Conservation (phyloP, 2,113 vertebrate genomes). For the Redunca redunca region DNA sequence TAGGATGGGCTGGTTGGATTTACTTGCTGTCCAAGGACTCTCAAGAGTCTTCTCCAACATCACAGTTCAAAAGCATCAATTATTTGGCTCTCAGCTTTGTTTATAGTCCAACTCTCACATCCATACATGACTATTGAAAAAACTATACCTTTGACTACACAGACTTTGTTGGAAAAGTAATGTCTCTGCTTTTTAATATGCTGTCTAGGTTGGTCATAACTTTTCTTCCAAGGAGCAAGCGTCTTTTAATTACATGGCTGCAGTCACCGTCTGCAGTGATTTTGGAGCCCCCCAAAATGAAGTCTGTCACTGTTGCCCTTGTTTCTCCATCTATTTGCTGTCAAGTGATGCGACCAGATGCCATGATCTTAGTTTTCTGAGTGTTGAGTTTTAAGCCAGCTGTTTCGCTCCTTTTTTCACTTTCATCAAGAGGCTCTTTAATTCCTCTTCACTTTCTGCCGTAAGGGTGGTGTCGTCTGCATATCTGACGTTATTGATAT, state of each 20-base stretch:
- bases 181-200: not conserved
- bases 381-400: not conserved
- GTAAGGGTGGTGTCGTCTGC: not conserved
- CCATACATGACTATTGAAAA: not conserved
- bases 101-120: not conserved
- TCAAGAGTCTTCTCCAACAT: not conserved
- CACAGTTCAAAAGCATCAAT: not conserved
- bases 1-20: not conserved
- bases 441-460: not conserved
- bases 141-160: not conserved
- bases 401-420: not conserved
- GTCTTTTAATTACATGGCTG: not conserved
- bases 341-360: not conserved
- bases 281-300: not conserved
- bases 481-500: not conserved
- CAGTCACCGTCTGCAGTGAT: not conserved
- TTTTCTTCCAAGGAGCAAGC: not conserved
- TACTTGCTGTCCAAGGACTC: not conserved
- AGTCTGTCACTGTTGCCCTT: not conserved
- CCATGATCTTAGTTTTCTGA: not conserved
- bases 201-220: not conserved
- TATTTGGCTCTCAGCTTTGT: accelerated
- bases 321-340: not conserved
- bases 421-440: not conserved
- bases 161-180: not conserved